phyloP scores from a whole-genome alignment of 1,140 invertebrate genomes.

The Leptinotarsa undecemlineata region DNA sequence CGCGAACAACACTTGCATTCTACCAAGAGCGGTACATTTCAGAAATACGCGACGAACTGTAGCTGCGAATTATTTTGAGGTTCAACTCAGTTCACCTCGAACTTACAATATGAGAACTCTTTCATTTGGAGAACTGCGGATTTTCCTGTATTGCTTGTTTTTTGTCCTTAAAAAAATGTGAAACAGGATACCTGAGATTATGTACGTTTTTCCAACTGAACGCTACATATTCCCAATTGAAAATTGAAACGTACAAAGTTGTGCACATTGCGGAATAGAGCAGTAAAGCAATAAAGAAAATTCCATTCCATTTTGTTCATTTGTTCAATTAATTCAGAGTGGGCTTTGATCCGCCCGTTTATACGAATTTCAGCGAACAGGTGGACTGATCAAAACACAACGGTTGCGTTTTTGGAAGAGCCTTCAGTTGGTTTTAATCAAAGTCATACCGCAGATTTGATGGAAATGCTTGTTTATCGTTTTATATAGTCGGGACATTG shows the following conservation, averaged over 20 bases:
- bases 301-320: slow-evolving; percentile 29
- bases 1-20: no score
- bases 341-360: slow-evolving; percentile 23
- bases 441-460: slow-evolving; percentile 7
- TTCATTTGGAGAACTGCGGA: no score
- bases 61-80: no score
- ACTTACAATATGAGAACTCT: no score
- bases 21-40: no score
- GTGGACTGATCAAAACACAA: slow-evolving; percentile 18
- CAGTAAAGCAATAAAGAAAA: slow-evolving; percentile 28
- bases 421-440: background rate
- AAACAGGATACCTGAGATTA: no score
- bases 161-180: no score
- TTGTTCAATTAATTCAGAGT: slow-evolving; percentile 28
- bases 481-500: background rate
- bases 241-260: background rate
- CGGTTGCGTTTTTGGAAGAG: background rate
- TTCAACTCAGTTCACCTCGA: no score
- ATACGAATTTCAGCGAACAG: slow-evolving; percentile 24
- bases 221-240: background rate
- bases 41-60: no score
- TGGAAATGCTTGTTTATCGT: background rate
- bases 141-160: no score
- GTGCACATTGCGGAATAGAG: background rate
- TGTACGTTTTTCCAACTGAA: background rate